phyloP scores from a whole-genome alignment of 2,797 vertebrate genomes.

The Helarctos malayanus region DNA sequence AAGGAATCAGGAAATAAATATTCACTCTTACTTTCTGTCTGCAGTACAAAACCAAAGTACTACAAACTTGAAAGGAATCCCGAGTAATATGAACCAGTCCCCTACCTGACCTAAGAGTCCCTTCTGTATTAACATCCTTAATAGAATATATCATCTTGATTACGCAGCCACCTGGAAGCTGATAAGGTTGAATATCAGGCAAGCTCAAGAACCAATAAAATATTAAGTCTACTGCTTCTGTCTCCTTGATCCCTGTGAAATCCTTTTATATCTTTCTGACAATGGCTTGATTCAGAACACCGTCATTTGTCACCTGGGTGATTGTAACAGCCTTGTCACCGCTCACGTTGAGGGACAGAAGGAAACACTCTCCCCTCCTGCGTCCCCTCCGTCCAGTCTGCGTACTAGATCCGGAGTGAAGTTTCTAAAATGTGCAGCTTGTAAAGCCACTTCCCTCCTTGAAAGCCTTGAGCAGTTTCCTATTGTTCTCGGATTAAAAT shows the following conservation, averaged over 20 bases:
- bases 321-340: not conserved
- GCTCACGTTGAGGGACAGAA: not conserved
- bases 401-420: not conserved
- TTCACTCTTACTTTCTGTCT: not conserved
- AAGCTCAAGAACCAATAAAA: not conserved
- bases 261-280: not conserved
- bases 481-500: not conserved
- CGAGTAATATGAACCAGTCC: not conserved
- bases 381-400: not conserved
- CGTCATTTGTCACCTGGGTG: not conserved
- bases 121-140: not conserved
- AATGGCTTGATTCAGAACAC: not conserved
- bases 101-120: not conserved
- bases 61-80: constrained; percentile 5
- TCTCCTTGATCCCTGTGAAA: not conserved
- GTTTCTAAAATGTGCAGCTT: not conserved
- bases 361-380: not conserved
- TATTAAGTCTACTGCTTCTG: not conserved
- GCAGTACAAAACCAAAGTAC: not conserved
- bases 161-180: not conserved
- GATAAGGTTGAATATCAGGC: not conserved
- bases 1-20: constrained; percentile 10
- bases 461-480: not conserved
- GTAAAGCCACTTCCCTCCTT: not conserved
- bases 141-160: not conserved